phyloP scores from a whole-genome alignment of 1,140 invertebrate species.

The Drosophila funebris region DNA sequence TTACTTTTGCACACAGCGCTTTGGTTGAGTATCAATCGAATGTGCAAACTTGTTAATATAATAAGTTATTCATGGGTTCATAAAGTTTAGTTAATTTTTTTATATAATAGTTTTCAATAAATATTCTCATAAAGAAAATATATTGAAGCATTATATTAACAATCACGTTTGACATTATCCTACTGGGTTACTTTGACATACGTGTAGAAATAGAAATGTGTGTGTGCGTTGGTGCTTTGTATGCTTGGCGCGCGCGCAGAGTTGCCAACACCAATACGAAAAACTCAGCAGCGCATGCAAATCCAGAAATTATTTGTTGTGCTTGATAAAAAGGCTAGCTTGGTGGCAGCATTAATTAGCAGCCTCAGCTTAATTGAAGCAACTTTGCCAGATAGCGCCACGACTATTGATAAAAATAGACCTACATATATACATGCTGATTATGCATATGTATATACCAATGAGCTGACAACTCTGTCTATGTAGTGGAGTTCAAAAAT shows the following conservation, averaged over 20 bases:
- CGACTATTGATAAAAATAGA: constrained; percentile 35
- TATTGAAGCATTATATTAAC: not conserved
- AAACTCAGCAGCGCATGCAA: constrained; percentile 38
- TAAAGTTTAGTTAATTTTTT: not conserved
- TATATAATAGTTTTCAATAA: no score
- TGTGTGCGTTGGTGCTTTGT: constrained; percentile 48
- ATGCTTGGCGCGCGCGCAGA: constrained; percentile 63
- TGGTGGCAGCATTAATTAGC: constrained; percentile 48
- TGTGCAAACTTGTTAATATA: not conserved
- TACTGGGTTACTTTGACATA: constrained; percentile 40
- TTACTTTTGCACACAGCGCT: constrained; percentile 6
- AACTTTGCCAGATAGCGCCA: constrained; percentile 18
- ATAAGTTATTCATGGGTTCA: not conserved
- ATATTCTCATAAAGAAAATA: not conserved
- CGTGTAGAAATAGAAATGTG: constrained; percentile 21
- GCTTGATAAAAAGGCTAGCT: constrained; percentile 28
- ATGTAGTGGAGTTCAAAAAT: constrained; percentile 72
- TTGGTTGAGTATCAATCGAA: not conserved
- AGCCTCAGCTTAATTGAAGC: constrained; percentile 29
- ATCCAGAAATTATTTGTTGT: constrained; percentile 38
- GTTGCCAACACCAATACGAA: constrained; percentile 55
- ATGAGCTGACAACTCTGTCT: constrained; percentile 61
- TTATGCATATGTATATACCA: constrained; percentile 5
- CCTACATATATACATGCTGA: not conserved
- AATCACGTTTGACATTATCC: not conserved